Conservation (phyloP, 2,113 vertebrate genomes). For the Pterophyllum scalare region DNA sequence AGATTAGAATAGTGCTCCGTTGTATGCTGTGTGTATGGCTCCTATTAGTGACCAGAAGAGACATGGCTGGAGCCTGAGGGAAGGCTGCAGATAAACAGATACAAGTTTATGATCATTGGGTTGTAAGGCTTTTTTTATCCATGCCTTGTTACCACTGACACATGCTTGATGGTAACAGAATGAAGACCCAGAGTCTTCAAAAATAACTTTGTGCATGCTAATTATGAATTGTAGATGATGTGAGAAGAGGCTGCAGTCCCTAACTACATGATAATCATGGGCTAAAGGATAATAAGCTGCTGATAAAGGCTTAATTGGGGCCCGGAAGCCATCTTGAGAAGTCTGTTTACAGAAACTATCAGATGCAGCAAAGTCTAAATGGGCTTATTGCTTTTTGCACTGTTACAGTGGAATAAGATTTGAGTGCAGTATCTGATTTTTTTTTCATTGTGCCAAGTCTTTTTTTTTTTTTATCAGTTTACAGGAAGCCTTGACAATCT, state of each 20-base stretch:
- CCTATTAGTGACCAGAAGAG: constrained; percentile 37
- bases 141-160: background rate
- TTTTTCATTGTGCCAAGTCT: background rate
- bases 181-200: background rate
- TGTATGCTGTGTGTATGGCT: constrained; percentile 36
- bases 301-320: constrained; percentile 57
- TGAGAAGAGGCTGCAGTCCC: constrained; percentile 1
- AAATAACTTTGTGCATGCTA: constrained; percentile 13
- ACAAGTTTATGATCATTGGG: background rate
- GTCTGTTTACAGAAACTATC: constrained; percentile 36
- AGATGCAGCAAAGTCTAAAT: background rate
- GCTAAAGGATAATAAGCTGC: constrained; percentile 34
- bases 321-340: constrained; percentile 33
- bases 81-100: constrained; percentile 15
- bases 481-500: no score
- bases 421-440: background rate
- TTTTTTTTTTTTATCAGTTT: no score
- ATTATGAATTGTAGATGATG: constrained; percentile 40
- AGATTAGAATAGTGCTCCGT: constrained; percentile 40
- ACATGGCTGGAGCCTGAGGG: constrained; percentile 15
- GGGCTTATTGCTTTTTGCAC: constrained; percentile 3
- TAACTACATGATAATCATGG: constrained; percentile 20
- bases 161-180: background rate
- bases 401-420: background rate
- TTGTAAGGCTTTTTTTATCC: constrained; percentile 6